These are phyloP conservation scores for Anseranas semipalmata DNA, from an alignment of 2,113 vertebrate genomes.

Conservation along the genomic window DNA sequence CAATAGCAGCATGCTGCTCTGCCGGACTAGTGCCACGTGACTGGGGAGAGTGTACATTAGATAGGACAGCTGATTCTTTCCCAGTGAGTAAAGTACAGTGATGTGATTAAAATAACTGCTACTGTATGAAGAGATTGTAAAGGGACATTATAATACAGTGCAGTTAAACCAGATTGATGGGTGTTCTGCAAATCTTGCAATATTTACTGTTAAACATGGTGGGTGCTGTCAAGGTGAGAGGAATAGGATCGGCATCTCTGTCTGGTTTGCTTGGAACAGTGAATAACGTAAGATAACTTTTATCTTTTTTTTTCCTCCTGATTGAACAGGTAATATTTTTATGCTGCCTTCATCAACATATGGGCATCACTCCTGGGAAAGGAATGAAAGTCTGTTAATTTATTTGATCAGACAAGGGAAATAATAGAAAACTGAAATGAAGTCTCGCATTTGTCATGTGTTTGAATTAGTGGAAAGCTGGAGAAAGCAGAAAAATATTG, in stretches of 20 bases:
- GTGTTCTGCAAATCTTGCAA: neutral
- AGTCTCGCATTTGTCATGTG: slow-evolving; percentile 41
- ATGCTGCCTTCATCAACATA: slow-evolving; percentile 44
- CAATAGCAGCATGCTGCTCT: slow-evolving; percentile 24
- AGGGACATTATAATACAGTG: neutral
- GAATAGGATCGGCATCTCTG: neutral
- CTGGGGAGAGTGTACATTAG: neutral
- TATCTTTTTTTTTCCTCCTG: neutral
- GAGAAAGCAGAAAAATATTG: slow-evolving; percentile 69
- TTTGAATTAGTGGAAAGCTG: slow-evolving; percentile 59
- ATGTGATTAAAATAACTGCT: slow-evolving; percentile 16
- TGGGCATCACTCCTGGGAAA: slow-evolving; percentile 62
- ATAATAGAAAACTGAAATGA: slow-evolving; percentile 62
- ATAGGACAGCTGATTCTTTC: slow-evolving; percentile 18
- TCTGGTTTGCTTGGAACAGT: neutral
- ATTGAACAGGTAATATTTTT: slow-evolving; percentile 62
- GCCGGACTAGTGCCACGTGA: slow-evolving; percentile 7
- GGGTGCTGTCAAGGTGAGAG: slow-evolving; percentile 2
- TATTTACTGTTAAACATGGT: neutral
- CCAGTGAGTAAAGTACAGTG: slow-evolving; percentile 19
- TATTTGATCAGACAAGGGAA: slow-evolving; percentile 72
- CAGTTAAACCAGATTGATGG: neutral
- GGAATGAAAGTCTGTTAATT: slow-evolving; percentile 69
- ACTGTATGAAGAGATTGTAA: neutral
- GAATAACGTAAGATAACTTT: slow-evolving; percentile 17